Conservation (phyloP, 2,888 invertebrate species). For the Drosophila greeni region DNA sequence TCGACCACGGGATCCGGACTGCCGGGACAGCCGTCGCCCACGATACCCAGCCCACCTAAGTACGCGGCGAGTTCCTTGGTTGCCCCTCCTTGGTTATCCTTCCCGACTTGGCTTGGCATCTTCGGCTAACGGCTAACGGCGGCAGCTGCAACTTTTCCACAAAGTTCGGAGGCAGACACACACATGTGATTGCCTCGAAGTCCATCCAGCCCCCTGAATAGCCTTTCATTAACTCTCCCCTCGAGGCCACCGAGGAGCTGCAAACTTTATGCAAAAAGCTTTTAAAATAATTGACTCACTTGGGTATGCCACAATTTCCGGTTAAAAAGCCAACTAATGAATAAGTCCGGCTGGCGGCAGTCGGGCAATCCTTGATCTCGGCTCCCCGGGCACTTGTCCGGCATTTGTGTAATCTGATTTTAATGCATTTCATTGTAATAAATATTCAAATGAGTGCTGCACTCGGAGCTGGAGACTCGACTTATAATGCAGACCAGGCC, state of each 20-base stretch:
- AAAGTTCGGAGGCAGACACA: conserved; percentile 35
- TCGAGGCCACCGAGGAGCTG: conserved; percentile 55
- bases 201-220: background rate
- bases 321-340: conserved; percentile 70
- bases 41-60: conserved; percentile 50
- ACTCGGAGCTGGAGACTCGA: conserved; percentile 25
- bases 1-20: conserved; percentile 50
- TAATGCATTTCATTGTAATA: conserved; percentile 61
- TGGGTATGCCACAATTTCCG: conserved; percentile 72
- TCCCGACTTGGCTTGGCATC: conserved; percentile 46
- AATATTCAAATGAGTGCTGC: conserved; percentile 53
- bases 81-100: no score
- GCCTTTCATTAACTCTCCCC: conserved; percentile 61
- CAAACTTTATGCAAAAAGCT: conserved; percentile 70
- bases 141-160: conserved; percentile 39
- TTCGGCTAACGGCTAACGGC: conserved; percentile 25
- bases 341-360: conserved; percentile 45
- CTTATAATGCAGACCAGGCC: conserved; percentile 51
- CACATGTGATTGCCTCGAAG: conserved; percentile 24
- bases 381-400: conserved; percentile 47
- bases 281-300: conserved; percentile 76
- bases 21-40: conserved; percentile 53
- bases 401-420: conserved; percentile 64
- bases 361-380: conserved; percentile 11
- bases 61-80: conserved; percentile 43